Percentiles rank a stretch among this genome's conserved stretches.
Evolutionary conservation across 2,113 vertebrate species (phyloP).

Genomic region (Riparia riparia): DNA sequence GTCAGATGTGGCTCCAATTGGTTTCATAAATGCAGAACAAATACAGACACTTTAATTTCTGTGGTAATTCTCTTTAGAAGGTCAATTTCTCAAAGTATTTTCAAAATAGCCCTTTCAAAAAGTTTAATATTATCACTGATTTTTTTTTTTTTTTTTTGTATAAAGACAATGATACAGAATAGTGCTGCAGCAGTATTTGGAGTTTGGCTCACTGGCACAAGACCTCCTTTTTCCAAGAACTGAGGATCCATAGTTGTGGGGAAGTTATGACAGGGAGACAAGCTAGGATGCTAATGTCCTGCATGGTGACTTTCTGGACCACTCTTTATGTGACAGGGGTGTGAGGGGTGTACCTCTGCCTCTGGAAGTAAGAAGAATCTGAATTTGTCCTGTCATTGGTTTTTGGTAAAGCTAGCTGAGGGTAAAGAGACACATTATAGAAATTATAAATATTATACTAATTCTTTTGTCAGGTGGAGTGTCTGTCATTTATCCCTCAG

Average conservation of each 20-base stretch:
- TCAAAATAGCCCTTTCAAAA: not conserved
- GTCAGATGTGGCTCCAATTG: not conserved
- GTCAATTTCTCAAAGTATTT: not conserved
- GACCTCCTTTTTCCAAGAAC: not conserved
- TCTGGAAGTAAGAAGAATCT: not conserved
- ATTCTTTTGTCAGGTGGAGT: not conserved
- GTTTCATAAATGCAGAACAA: not conserved
- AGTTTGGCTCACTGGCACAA: fast-evolving
- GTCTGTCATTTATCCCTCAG: not conserved
- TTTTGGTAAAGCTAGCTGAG: not conserved
- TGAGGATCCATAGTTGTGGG: not conserved
- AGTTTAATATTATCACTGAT: not conserved
- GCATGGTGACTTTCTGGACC: not conserved
- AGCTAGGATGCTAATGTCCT: not conserved
- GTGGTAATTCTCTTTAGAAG: not conserved
- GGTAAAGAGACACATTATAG: not conserved
- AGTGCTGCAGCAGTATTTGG: not conserved
- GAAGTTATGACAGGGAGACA: not conserved
- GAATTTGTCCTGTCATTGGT: not conserved
- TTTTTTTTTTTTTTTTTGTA: not conserved
- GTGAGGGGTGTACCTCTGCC: not conserved
- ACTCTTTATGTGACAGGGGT: not conserved
- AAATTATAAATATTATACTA: not conserved
- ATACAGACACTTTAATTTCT: not conserved
- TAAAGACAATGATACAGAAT: not conserved